Conservation (phyloP, 2,888 invertebrate species). For the Vanessa cardui region DNA sequence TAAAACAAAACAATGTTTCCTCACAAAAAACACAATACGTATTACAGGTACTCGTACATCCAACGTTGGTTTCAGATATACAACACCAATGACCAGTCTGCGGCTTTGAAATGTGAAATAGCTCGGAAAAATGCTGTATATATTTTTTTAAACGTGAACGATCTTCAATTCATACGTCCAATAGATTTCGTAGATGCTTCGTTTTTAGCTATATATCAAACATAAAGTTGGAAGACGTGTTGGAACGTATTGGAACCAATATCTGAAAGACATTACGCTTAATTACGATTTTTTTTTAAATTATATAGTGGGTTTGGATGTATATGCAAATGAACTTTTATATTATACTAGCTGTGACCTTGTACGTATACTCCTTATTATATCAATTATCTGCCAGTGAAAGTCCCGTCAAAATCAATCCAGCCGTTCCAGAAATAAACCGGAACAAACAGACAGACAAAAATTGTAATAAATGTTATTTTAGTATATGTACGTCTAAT, state of each 20-base stretch:
- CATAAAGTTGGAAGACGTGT: not conserved
- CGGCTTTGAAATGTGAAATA: slow-evolving; percentile 4
- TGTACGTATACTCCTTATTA: too few relatives aligned
- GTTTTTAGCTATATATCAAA: not conserved
- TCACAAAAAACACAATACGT: not conserved
- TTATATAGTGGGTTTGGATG: not conserved
- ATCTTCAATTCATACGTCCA: slow-evolving; percentile 9
- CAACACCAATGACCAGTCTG: slow-evolving; percentile 6
- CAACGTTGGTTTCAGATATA: slow-evolving; percentile 8
- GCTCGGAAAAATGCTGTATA: not conserved
- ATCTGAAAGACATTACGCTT: not conserved
- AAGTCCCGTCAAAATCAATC: too few relatives aligned
- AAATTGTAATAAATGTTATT: too few relatives aligned
- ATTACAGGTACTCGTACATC: not conserved
- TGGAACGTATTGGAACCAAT: not conserved
- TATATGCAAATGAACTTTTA: too few relatives aligned
- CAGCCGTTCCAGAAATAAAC: too few relatives aligned
- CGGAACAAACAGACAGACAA: too few relatives aligned
- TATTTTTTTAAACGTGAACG: not conserved
- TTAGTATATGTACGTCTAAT: too few relatives aligned
- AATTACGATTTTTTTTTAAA: not conserved
- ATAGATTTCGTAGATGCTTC: slow-evolving; percentile 3
- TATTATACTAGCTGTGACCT: too few relatives aligned
- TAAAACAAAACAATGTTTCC: not conserved
- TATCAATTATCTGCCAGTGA: too few relatives aligned